These are phyloP conservation scores for Drosophila prostipennis DNA, from an alignment of 2,888 invertebrate species.

Conservation along the genomic window DNA sequence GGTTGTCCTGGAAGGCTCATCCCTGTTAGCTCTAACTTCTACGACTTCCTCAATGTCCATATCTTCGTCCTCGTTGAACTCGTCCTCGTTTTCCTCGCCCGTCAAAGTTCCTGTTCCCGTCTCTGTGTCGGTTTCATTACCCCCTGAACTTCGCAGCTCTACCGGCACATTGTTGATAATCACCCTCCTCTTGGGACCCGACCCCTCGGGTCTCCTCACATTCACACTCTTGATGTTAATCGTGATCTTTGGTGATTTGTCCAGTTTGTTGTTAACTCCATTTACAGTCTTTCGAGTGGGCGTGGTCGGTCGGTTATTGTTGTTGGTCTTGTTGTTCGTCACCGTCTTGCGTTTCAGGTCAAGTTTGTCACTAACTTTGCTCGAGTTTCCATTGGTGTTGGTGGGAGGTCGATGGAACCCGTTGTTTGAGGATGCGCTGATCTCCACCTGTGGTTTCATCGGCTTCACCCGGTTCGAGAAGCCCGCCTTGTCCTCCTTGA, in stretches of 20 bases:
- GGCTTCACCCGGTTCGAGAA: constrained; percentile 71
- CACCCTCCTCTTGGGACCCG: constrained; percentile 73
- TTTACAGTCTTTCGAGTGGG: constrained; percentile 74
- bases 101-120: constrained; percentile 2
- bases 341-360: constrained; percentile 85
- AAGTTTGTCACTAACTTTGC: constrained; percentile 87
- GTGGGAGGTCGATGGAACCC: constrained; percentile 74
- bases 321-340: constrained; percentile 45
- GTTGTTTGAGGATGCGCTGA: constrained; percentile 68
- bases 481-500: constrained; percentile 75
- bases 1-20: constrained; percentile 16
- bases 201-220: constrained; percentile 53
- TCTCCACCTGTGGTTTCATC: constrained; percentile 63
- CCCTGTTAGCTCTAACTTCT: constrained; percentile 18
- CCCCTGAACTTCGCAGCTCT: constrained; percentile 74
- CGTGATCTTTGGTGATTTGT: constrained; percentile 68
- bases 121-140: constrained; percentile 18
- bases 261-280: constrained; percentile 80
- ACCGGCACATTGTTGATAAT: constrained; percentile 82
- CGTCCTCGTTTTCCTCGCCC: constrained; percentile 1
- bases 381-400: constrained; percentile 62
- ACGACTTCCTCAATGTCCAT: constrained; percentile 10
- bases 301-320: constrained; percentile 60
- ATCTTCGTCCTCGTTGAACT: constrained; percentile 8
- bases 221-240: constrained; percentile 58